Evolutionary conservation across 2,888 invertebrate genomes (phyloP).

Genomic region (Ypsolopha sequella): DNA sequence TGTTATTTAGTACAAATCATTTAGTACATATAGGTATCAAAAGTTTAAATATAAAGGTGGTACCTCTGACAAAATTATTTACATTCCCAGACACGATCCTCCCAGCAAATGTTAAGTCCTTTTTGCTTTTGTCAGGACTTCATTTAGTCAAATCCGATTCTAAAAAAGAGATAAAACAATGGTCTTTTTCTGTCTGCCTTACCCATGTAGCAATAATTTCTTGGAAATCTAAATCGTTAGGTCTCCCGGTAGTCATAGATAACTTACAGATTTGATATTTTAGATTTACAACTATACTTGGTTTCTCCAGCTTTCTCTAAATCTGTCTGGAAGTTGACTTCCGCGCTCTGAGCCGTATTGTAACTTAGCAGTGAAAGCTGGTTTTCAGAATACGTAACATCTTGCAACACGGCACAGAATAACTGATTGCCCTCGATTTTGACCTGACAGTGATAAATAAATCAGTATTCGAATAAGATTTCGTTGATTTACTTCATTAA

Average conservation of each 20-base stretch:
- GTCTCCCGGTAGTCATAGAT: too few species aligned
- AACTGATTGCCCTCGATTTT: background rate
- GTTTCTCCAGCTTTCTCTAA: slow-evolving; percentile 38
- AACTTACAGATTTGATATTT: too few species aligned
- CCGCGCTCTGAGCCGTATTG: slow-evolving; percentile 25
- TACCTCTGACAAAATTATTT: background rate
- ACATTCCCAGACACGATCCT: background rate
- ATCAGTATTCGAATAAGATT: background rate
- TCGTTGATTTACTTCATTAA: background rate
- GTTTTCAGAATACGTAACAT: slow-evolving; percentile 3
- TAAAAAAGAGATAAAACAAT: background rate
- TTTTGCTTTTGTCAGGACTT: slow-evolving; percentile 10
- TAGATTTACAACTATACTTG: too few species aligned
- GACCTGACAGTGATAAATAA: background rate
- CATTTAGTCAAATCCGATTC: background rate
- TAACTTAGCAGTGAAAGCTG: slow-evolving; percentile 46
- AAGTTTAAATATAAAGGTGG: too few species aligned
- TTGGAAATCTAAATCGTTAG: too few species aligned
- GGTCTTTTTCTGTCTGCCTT: too few species aligned
- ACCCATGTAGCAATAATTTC: too few species aligned
- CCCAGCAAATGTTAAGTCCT: slow-evolving; percentile 4
- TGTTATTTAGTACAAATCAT: too few species aligned
- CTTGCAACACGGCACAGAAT: slow-evolving; percentile 1
- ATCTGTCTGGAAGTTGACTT: slow-evolving; percentile 36
- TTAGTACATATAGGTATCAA: too few species aligned